Percentiles rank a stretch among this genome's conserved stretches.
phyloP scores from a whole-genome alignment of 2,888 invertebrate genomes.

The Pomacea canaliculata region DNA sequence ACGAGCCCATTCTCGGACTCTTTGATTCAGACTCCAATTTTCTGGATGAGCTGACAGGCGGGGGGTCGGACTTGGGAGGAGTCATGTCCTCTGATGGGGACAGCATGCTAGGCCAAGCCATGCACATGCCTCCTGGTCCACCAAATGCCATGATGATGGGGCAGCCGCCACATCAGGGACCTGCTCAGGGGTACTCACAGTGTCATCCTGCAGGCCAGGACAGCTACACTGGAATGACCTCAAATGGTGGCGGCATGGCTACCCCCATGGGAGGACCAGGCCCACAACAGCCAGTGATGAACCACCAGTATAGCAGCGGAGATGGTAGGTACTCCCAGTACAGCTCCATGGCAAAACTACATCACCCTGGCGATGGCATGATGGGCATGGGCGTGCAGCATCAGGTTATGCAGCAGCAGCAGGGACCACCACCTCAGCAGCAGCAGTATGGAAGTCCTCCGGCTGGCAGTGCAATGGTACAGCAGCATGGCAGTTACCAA shows the following conservation, averaged over 20 bases:
- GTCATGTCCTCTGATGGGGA: constrained; percentile 32
- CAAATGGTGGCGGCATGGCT: background rate
- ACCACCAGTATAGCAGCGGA: constrained; percentile 28
- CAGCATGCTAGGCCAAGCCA: constrained; percentile 32
- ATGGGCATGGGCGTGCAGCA: constrained; percentile 28
- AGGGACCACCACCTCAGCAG: constrained; percentile 32
- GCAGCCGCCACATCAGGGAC: constrained; percentile 35
- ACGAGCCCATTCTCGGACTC: constrained; percentile 57
- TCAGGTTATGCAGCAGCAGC: constrained; percentile 34
- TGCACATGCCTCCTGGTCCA: constrained; percentile 22
- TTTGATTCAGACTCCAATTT: constrained; percentile 58
- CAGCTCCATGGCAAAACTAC: constrained; percentile 31
- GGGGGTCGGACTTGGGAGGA: constrained; percentile 27
- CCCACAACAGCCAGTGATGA: constrained; percentile 26
- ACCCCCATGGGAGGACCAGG: background rate
- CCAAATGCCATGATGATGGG: constrained; percentile 33
- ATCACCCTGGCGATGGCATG: constrained; percentile 34
- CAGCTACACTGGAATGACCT: constrained; percentile 25
- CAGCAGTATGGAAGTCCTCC: constrained; percentile 54
- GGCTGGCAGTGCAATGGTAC: constrained; percentile 37
- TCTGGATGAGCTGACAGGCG: constrained; percentile 56
- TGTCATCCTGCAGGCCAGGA: constrained; percentile 25
- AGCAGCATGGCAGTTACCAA: constrained; percentile 24
- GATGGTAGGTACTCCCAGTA: constrained; percentile 33
- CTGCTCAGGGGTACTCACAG: constrained; percentile 28